Base-by-base conservation (phyloP, 2,797 vertebrate genomes). In the Alcedo quadribrachys region DNA sequence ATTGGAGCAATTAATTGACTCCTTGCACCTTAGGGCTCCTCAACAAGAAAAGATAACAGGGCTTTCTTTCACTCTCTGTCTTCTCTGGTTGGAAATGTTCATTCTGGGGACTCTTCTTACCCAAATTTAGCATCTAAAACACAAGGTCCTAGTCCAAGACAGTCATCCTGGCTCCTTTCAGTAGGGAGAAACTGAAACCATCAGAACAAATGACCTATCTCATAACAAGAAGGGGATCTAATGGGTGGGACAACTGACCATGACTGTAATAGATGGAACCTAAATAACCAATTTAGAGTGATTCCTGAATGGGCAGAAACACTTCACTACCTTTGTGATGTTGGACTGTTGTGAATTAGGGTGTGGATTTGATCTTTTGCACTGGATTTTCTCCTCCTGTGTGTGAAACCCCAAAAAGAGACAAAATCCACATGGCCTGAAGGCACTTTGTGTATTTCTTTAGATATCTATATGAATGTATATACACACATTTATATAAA, bases 211-310 rank as follows among this genome's bases (percentile, higher is more conserved):
- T 32, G 6, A 32, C 9, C 24, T 20, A 5, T 16, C 3, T 18
- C 53, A 12, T 57, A 19, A 3, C 10, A 55, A 32, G 48, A 73
- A 58, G 6, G 5, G 4, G 21, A 14, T 71, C 13, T 61, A 16
- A 53, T 33, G 15, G 2, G 2, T 71, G 14, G 28, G 28, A 62
- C 20, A 46, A 8, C 12, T 15, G 18, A 32, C 5, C 6, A 6
- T 0, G 1, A 7, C 11, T 48, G 50, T 7, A 67, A 25, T 3
- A 66, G 32, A 17, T 27, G 27, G 60, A 53, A 16, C 14, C 2
- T 27, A 50, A 67, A 50, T 37, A 71, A 42, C 4, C 17, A 18
- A 0, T 28, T 75, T 21, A 55, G 37, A 1, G 6, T 54, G 24
- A 15, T 11, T 66, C 8, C 28, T 69, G 54, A 70, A 18, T 18